phyloP scores from a whole-genome alignment of 1,140 invertebrate species.

The Microplitis demolitor region DNA sequence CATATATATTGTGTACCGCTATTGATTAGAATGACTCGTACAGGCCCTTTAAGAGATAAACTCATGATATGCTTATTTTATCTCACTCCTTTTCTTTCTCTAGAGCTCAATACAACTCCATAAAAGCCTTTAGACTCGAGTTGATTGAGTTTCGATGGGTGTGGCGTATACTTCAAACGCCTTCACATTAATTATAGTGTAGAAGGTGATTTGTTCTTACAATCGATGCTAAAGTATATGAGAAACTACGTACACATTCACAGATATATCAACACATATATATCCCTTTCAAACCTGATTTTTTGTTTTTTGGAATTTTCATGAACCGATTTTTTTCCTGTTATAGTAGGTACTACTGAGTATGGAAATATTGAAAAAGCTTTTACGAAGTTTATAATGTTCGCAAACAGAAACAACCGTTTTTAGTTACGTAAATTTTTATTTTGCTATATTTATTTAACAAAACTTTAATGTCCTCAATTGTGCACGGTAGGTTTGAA shows the following conservation, averaged over 20 bases:
- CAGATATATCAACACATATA: too few relatives aligned
- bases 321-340: too few relatives aligned
- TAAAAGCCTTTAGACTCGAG: slow-evolving; percentile 21
- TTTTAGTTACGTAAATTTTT: too few relatives aligned
- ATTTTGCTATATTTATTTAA: too few relatives aligned
- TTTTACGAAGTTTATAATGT: too few relatives aligned
- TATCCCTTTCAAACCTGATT: too few relatives aligned
- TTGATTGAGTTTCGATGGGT: slow-evolving; percentile 38
- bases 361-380: too few relatives aligned
- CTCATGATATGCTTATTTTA: slow-evolving; percentile 14
- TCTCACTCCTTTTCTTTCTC: not conserved
- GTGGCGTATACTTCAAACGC: slow-evolving; percentile 34
- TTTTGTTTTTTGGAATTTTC: too few relatives aligned
- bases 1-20: not conserved
- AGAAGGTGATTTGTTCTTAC: slow-evolving; percentile 19
- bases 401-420: too few relatives aligned
- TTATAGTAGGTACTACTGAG: too few relatives aligned
- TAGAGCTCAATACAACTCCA: not conserved
- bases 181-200: slow-evolving; percentile 33
- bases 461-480: too few relatives aligned
- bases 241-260: not conserved
- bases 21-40: slow-evolving; percentile 40
- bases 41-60: slow-evolving; percentile 32
- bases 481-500: too few relatives aligned
- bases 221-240: not conserved